Evolutionary conservation across 2,888 invertebrate species (phyloP).

Genomic region (Hypolimnas misippus): DNA sequence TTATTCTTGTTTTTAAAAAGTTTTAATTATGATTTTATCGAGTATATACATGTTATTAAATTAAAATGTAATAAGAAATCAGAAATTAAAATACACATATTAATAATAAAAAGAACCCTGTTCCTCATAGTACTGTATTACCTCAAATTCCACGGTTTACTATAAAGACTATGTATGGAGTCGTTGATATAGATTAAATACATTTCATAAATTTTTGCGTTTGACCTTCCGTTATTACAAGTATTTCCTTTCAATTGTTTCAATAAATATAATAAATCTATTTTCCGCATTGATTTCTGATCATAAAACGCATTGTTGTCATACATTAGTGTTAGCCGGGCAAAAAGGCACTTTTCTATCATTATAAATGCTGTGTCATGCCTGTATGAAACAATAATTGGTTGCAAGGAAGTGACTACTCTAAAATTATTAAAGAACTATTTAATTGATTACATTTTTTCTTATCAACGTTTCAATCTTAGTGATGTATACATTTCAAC

Average conservation of each 20-base stretch:
- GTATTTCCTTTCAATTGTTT: slow-evolving; percentile 36
- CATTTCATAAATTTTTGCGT: slow-evolving; percentile 28
- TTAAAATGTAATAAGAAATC: no score
- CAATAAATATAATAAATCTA: slow-evolving; percentile 17
- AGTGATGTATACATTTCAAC: no score
- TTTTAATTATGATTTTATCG: no score
- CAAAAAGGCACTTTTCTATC: slow-evolving; percentile 1
- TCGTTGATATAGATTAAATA: slow-evolving; percentile 17
- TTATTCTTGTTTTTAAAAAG: no score
- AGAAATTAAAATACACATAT: neutral
- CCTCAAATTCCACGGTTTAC: neutral
- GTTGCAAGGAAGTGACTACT: neutral
- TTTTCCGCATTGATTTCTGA: slow-evolving; percentile 35
- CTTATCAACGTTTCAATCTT: no score
- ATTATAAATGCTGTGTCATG: neutral
- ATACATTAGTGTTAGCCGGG: slow-evolving; percentile 11
- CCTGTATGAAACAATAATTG: neutral
- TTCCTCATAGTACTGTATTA: slow-evolving; percentile 2
- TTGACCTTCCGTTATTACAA: slow-evolving; percentile 33
- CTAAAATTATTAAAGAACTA: neutral
- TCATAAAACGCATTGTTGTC: slow-evolving; percentile 24
- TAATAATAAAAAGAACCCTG: neutral
- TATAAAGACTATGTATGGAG: slow-evolving; percentile 8
- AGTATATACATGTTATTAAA: no score
- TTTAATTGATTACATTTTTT: no score